A percentile compares a stretch with the other conserved stretches of the same genome.
phyloP scores from a whole-genome alignment of 2,888 invertebrate species.

The Serripes groenlandicus region DNA sequence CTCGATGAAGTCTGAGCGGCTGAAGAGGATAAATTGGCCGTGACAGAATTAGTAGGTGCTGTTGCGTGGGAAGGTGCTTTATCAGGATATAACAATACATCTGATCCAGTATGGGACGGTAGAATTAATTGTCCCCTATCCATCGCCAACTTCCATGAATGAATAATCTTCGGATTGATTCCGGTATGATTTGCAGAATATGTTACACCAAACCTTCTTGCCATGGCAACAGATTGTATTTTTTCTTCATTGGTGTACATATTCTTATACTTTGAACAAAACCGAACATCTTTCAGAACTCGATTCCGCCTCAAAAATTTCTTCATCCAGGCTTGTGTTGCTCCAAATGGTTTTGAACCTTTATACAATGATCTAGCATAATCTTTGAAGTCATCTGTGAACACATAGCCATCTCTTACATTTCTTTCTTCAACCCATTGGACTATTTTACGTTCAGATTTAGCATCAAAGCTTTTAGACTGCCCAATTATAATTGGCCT shows the following conservation, averaged over 20 bases:
- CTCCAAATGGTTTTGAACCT: slow-evolving; percentile 61
- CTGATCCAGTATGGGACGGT: neutral
- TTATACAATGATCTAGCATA: slow-evolving; percentile 60
- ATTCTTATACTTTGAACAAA: slow-evolving; percentile 64
- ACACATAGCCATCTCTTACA: slow-evolving; percentile 65
- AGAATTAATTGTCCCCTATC: slow-evolving; percentile 54
- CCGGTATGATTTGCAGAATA: slow-evolving; percentile 58
- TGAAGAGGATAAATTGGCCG: neutral
- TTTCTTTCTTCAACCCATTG: slow-evolving; percentile 64
- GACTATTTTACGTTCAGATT: slow-evolving; percentile 62
- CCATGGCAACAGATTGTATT: slow-evolving; percentile 51
- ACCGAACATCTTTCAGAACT: slow-evolving; percentile 53
- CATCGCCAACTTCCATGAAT: slow-evolving; percentile 56
- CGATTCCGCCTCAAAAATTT: slow-evolving; percentile 60
- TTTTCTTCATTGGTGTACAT: slow-evolving; percentile 58
- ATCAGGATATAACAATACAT: neutral
- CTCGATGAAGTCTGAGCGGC: neutral
- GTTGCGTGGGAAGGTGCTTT: neutral
- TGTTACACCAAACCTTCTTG: slow-evolving; percentile 55
- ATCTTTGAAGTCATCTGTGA: slow-evolving; percentile 68
- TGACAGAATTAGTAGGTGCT: neutral
- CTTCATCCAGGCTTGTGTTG: slow-evolving; percentile 66
- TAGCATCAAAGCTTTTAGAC: slow-evolving; percentile 60
- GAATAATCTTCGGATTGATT: slow-evolving; percentile 59
- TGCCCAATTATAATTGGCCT: slow-evolving; percentile 61